Evolutionary conservation across 2,113 vertebrate species (phyloP), one percentile per base, ranked within the genome.

Genomic region (Sander lucioperca): DNA sequence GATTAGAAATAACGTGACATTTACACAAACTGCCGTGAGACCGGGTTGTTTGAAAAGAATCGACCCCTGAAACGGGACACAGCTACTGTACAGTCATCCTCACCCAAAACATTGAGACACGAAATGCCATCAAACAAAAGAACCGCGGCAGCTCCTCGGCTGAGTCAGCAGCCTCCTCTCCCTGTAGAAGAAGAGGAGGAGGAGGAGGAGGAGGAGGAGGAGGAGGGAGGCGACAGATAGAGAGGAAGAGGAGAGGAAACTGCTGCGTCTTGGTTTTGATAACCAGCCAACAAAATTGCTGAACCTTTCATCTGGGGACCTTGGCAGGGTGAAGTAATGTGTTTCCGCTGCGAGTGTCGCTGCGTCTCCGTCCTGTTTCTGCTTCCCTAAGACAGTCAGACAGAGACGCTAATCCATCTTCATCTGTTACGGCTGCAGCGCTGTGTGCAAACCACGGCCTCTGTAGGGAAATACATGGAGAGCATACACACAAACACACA

Each of bases 231-330:
- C 3, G 21, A 62, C 33, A 62, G 77, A 65, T 27, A 61, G 30
- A 58, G n/a, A 87, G 23, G 59, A 27, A 61, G 51, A 72, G 43
- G 14, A 61, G 48, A 79, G 82, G 85, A 89, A 91, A 84, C 70
- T 90, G 90, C 90, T 90, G 90, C 18, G 81, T 85, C 82, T 89
- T 43, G 19, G 61, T 88, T 91, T 90, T 91, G 86, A 85, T 76
- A 81, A 77, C 65, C 69, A 87, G 86, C 88, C 88, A 87, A 80
- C 30, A 33, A 50, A 88, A 87, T 6, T 72, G 51, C 88, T 88
- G 86, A 90, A 86, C n/a, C 85, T 83, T 88, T 91, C 72, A 82
- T 89, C 90, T n/a, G 72, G 88, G 80, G 88, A 85, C 83, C 70
- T 88, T 85, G 83, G 81, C 70, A n/a, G 76, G 70, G 65, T 25